Evolutionary conservation across 2,797 vertebrate genomes (phyloP).

Genomic region (Acridotheres tristis): DNA sequence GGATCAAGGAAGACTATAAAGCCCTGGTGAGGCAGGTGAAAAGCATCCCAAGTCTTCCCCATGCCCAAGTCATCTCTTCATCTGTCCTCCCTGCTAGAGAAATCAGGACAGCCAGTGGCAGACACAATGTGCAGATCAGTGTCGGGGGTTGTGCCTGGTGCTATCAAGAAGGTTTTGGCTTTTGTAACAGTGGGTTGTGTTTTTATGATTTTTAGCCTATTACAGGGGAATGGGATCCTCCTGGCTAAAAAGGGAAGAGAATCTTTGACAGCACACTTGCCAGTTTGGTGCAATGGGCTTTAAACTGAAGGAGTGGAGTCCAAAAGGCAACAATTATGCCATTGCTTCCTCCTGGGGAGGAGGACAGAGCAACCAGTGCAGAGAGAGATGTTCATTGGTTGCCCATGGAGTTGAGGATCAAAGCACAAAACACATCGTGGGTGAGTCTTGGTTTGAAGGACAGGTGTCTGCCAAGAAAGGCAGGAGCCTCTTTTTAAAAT

Average conservation of each 20-base stretch:
- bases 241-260: background rate
- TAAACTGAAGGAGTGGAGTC: background rate
- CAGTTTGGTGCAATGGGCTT: background rate
- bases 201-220: background rate
- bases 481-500: too few species aligned
- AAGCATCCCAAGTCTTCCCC: background rate
- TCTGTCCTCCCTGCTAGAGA: background rate
- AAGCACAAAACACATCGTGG: background rate
- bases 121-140: accelerated
- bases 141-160: background rate
- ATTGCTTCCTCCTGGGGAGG: background rate
- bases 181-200: too few species aligned
- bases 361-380: background rate
- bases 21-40: background rate
- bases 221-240: background rate
- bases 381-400: background rate
- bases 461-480: too few species aligned
- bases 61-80: background rate
- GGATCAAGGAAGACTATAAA: background rate
- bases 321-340: background rate
- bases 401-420: background rate
- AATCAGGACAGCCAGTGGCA: background rate
- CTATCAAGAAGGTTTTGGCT: accelerated
- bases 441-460: too few species aligned
- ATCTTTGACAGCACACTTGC: background rate